phyloP scores from a whole-genome alignment of 2,888 invertebrate genomes.

The Chrysomela aeneicollis region DNA sequence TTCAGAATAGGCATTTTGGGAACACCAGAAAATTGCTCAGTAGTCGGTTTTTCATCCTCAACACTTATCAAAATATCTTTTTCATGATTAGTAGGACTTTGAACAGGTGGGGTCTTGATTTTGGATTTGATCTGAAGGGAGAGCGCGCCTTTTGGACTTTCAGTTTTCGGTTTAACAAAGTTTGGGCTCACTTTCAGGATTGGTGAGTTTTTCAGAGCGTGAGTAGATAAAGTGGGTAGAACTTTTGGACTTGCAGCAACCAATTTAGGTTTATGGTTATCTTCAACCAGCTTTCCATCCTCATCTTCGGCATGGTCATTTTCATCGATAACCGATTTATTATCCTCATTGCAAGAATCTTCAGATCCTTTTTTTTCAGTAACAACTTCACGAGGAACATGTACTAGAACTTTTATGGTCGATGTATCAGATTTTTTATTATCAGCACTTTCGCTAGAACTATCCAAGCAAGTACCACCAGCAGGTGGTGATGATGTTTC shows the following conservation, averaged over 20 bases:
- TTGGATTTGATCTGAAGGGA: slow-evolving; percentile 57
- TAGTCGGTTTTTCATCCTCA: slow-evolving; percentile 30
- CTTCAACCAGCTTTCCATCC: neutral
- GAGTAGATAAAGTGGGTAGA: slow-evolving; percentile 35
- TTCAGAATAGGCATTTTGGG: slow-evolving; percentile 59
- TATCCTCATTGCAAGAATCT: neutral
- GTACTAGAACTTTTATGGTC: slow-evolving; percentile 53
- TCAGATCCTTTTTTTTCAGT: slow-evolving; percentile 10
- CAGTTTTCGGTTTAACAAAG: slow-evolving; percentile 60
- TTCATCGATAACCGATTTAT: neutral
- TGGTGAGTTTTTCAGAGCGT: slow-evolving; percentile 56
- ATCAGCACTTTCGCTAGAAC: slow-evolving; percentile 48
- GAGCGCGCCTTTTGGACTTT: slow-evolving; percentile 57
- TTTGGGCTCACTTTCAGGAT: slow-evolving; percentile 68
- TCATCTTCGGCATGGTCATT: neutral
- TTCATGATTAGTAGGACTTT: slow-evolving; percentile 41
- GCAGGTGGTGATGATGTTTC: slow-evolving; percentile 33
- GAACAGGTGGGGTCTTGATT: slow-evolving; percentile 49
- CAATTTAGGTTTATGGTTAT: slow-evolving; percentile 42
- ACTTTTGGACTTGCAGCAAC: slow-evolving; percentile 42
- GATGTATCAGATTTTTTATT: slow-evolving; percentile 46
- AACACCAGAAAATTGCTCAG: slow-evolving; percentile 42
- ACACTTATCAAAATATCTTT: slow-evolving; percentile 25
- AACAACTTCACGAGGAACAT: slow-evolving; percentile 36
- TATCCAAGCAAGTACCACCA: slow-evolving; percentile 29